These are phyloP conservation scores for Pampusana beccarii DNA, from an alignment of 2,113 vertebrate genomes.

Conservation along the genomic window DNA sequence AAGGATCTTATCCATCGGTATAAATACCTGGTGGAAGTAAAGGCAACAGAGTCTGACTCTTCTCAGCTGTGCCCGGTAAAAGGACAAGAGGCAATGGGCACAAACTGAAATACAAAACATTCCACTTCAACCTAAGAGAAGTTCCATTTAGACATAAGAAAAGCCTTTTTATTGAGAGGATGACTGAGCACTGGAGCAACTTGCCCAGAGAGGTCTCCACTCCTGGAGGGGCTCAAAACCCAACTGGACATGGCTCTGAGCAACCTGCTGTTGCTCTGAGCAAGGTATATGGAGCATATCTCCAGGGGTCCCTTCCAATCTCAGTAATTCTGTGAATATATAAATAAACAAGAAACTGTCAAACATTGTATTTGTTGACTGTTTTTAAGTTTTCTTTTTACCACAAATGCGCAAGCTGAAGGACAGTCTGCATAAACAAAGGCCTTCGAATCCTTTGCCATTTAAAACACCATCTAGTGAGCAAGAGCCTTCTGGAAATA, in stretches of 20 bases:
- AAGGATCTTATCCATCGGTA: too few species aligned
- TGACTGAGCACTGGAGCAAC: not conserved
- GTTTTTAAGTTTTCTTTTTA: not conserved
- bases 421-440: not conserved
- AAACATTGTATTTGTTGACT: not conserved
- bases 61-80: not conserved
- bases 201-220: not conserved
- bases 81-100: not conserved
- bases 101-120: not conserved
- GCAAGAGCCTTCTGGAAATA: not conserved
- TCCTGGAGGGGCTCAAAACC: not conserved
- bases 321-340: not conserved
- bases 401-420: not conserved
- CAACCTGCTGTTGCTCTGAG: not conserved
- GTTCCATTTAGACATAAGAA: not conserved
- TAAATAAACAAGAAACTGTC: not conserved
- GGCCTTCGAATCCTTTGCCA: not conserved
- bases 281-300: not conserved
- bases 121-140: not conserved
- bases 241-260: not conserved
- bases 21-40: too few species aligned
- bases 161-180: not conserved
- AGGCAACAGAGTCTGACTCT: not conserved
- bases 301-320: not conserved
- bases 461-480: not conserved